phyloP scores from a whole-genome alignment of 2,888 invertebrate species.

The Exephanes ischioxanthus region DNA sequence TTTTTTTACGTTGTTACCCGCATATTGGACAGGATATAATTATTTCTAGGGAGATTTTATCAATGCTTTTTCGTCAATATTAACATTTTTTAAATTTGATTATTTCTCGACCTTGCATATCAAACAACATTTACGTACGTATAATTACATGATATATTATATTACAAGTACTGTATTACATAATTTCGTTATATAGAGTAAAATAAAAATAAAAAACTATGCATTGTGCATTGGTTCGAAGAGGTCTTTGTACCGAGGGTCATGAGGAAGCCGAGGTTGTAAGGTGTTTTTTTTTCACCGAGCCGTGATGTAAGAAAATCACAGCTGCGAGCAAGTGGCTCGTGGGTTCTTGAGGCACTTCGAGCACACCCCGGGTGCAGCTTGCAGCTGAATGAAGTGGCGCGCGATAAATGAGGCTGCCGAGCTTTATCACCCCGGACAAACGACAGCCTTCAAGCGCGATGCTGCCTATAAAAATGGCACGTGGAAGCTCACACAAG shows the following conservation, averaged over 20 bases:
- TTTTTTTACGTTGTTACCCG: too few species aligned
- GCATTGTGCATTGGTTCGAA: not conserved
- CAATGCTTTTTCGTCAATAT: too few species aligned
- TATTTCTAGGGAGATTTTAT: too few species aligned
- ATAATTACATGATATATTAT: too few species aligned
- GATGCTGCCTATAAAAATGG: constrained; percentile 47
- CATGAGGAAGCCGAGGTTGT: not conserved
- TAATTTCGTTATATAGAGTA: not conserved
- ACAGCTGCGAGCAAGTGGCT: not conserved
- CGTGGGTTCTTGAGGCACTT: not conserved
- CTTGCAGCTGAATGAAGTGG: constrained; percentile 11
- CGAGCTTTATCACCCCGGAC: constrained; percentile 16
- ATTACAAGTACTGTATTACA: too few species aligned
- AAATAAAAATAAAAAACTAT: not conserved
- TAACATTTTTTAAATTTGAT: too few species aligned
- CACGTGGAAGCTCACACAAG: constrained; percentile 31
- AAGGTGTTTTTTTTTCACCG: not conserved
- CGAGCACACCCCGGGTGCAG: constrained; percentile 3
- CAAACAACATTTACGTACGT: too few species aligned
- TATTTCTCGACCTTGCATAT: too few species aligned
- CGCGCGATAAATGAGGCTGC: constrained; percentile 10
- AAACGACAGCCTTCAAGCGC: constrained; percentile 35
- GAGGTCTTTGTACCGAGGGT: not conserved
- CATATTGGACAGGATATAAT: too few species aligned
- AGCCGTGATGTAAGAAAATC: constrained; percentile 14